Base-by-base conservation (phyloP, 35 echinoderm and acorn worm genomes). In the Ophioderma brevispina region DNA sequence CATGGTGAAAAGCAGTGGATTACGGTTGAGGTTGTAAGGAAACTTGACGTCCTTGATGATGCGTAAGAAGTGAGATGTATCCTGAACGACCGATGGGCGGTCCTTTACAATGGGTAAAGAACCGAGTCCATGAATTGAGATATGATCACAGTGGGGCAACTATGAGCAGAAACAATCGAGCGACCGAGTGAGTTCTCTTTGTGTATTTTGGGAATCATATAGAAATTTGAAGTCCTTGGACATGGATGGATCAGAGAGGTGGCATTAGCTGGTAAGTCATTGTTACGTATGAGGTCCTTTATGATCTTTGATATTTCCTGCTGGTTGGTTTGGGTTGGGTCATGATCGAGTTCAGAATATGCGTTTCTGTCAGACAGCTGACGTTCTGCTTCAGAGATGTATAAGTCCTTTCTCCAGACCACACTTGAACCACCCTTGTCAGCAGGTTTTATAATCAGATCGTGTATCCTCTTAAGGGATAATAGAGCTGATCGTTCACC, bases 41-140 rank as follows among this genome's bases (percentile, higher is more conserved):
- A 80, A 80, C 11, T 32, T 80, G 3, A 80, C 33, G 38, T 37
- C 34, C 34, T n/a, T 35, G 38, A 40, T 34, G 31, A 80, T 80
- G 3, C 78, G 78, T 34, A 80, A 33, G 25, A 36, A 32, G 31
- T 80, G 78, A 37, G 38, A 5, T 4, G 78, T 80, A 31, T 80
- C 78, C 36, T 80, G 28, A 46, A 80, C 78, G 36, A 34, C 33
- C 3, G 78, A 80, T 4, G 78, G 78, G 1, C 33, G 25, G 34
- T 13, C 17, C 31, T 35, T 13, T 5, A 80, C 38, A 31, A 80
- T 80, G 28, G 78, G 13, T 14, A 33, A 0, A 75, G 52, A 10
- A 81, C 33, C 13, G 32, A 13, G 35, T 90, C 79, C 46, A 91
- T 82, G 80, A 85, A 91, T 50, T 84, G 56, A 50, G 81, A 85